Conservation (phyloP, 2,888 invertebrate species). For the Drosophila peninsularis region DNA sequence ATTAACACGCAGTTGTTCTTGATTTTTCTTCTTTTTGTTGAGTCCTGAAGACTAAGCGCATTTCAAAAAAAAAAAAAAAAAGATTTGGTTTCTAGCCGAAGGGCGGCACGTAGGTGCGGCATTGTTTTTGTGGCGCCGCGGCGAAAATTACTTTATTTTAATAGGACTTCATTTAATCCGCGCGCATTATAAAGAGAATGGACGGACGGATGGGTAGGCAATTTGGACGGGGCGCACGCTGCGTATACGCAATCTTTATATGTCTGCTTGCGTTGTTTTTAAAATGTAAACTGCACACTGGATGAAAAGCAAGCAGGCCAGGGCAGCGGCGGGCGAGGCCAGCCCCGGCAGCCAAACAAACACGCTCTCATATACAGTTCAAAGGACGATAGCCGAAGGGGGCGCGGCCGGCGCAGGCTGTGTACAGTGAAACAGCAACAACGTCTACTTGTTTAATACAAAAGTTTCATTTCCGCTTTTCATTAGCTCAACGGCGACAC, state of each 20-base stretch:
- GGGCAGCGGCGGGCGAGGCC: constrained; percentile 46
- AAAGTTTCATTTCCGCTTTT: constrained; percentile 80
- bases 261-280: constrained; percentile 38
- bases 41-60: constrained; percentile 51
- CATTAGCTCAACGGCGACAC: constrained; percentile 77
- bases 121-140: constrained; percentile 46
- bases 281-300: constrained; percentile 62
- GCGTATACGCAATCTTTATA: constrained; percentile 72
- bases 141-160: constrained; percentile 76
- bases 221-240: constrained; percentile 64
- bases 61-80: constrained; percentile 40
- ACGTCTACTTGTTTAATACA: constrained; percentile 71
- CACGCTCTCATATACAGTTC: constrained; percentile 39
- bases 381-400: background rate
- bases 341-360: constrained; percentile 56
- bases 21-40: constrained; percentile 31
- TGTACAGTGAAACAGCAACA: constrained; percentile 30
- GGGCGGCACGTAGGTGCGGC: constrained; percentile 35
- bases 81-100: constrained; percentile 30
- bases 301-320: constrained; percentile 41
- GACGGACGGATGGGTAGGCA: constrained; percentile 45
- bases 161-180: constrained; percentile 79
- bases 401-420: background rate
- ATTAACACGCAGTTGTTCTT: constrained; percentile 71
- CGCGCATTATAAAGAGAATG: constrained; percentile 60